These are phyloP conservation scores for Microplitis demolitor DNA, from an alignment of 1,140 invertebrate genomes.

Conservation along the genomic window DNA sequence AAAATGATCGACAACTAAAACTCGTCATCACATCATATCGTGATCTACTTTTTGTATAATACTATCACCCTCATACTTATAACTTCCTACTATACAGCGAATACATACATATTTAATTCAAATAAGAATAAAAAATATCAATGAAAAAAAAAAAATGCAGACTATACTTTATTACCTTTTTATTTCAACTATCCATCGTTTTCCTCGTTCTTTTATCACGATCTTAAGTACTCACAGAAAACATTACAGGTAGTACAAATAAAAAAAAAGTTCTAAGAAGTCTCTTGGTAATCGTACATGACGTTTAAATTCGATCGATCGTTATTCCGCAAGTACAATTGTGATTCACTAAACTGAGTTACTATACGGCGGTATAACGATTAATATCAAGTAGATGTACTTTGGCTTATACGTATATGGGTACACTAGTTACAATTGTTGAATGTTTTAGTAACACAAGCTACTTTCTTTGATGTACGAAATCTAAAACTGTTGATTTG, in stretches of 20 bases:
- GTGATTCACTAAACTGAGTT: not conserved
- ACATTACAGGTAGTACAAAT: no score
- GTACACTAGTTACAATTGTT: no score
- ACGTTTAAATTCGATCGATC: not conserved
- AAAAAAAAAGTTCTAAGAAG: no score
- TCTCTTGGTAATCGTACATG: no score
- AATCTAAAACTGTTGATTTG: not conserved
- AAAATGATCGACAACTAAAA: not conserved
- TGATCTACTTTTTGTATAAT: not conserved
- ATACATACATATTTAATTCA: not conserved
- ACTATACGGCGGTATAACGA: not conserved
- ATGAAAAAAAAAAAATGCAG: no score
- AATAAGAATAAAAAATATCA: no score
- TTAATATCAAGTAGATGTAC: not conserved
- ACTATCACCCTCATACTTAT: not conserved
- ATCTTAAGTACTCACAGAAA: not conserved
- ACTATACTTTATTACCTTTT: no score
- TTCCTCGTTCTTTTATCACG: no score
- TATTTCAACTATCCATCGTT: no score
- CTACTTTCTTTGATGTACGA: constrained; percentile 13
- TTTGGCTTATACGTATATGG: no score
- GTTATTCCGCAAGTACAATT: not conserved
- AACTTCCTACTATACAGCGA: not conserved
- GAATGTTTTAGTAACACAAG: no score
- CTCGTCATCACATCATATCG: not conserved